A percentile compares a stretch with the other conserved stretches of the same genome.
Conservation (phyloP, 2,888 invertebrate species). For the Mimumesa dahlbomi region DNA sequence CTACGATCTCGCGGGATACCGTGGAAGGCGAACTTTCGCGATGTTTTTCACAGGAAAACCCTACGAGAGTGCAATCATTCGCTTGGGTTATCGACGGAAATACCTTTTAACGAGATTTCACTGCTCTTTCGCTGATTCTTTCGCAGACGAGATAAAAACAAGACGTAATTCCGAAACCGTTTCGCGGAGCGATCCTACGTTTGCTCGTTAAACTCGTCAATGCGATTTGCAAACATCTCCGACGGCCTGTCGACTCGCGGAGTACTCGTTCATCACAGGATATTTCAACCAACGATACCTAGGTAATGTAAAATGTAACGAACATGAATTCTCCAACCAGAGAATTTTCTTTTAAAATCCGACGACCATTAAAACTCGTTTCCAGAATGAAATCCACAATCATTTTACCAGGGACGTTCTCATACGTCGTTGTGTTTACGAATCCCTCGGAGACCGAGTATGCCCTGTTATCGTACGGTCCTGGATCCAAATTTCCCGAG, state of each 20-base stretch:
- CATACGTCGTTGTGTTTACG: too few species aligned
- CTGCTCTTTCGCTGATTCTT: conserved; percentile 5
- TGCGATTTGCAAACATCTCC: conserved; percentile 11
- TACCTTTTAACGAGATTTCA: conserved; percentile 32
- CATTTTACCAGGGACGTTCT: too few species aligned
- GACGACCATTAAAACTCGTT: too few species aligned
- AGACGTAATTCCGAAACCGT: background rate
- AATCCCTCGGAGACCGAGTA: too few species aligned
- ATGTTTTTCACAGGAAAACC: background rate
- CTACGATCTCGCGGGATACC: background rate
- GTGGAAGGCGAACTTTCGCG: conserved; percentile 3
- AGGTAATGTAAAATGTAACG: too few species aligned
- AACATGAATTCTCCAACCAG: too few species aligned
- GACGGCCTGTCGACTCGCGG: background rate
- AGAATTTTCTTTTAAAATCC: too few species aligned
- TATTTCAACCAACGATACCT: too few species aligned
- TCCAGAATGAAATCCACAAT: too few species aligned
- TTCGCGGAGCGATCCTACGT: background rate
- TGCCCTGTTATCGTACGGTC: too few species aligned
- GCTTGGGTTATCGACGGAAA: conserved; percentile 6
- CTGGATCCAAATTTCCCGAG: background rate
- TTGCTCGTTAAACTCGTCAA: background rate
- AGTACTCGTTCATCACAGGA: too few species aligned
- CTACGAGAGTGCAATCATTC: background rate
- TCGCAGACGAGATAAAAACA: background rate